These are phyloP conservation scores for Delichon dasypus DNA, from an alignment of 2,797 vertebrate species.

Conservation along the genomic window DNA sequence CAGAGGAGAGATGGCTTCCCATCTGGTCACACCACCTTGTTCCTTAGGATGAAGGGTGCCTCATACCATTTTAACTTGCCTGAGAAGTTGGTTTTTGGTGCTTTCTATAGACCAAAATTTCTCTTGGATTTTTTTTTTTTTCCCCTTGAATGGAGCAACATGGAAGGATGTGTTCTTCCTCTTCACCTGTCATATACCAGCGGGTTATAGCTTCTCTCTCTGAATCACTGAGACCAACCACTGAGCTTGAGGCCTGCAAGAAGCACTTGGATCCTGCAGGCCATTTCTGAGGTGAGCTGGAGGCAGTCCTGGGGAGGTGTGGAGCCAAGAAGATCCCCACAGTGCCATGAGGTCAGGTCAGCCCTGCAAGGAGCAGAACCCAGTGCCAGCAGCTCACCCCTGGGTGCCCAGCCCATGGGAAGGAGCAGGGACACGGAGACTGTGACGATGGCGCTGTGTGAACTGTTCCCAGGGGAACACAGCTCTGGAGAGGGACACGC, in stretches of 20 bases:
- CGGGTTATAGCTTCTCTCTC: constrained; percentile 63
- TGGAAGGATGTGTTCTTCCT: constrained; percentile 35
- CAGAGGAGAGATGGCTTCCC: constrained; percentile 14
- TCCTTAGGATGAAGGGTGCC: constrained; percentile 56
- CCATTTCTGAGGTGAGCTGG: constrained; percentile 70
- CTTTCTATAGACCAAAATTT: background rate
- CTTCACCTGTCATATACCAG: constrained; percentile 23
- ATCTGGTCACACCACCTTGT: background rate
- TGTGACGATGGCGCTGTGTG: constrained; percentile 50
- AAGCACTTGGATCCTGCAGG: constrained; percentile 59
- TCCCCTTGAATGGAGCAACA: constrained; percentile 56
- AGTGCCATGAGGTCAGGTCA: constrained; percentile 63
- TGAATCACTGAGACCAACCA: constrained; percentile 79
- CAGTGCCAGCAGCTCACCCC: background rate
- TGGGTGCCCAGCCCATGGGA: constrained; percentile 24
- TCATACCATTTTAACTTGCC: constrained; percentile 63
- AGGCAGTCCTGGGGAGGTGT: constrained; percentile 37
- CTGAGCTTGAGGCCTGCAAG: constrained; percentile 63
- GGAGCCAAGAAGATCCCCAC: constrained; percentile 42
- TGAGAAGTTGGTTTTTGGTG: constrained; percentile 33
- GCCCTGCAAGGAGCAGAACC: constrained; percentile 43
- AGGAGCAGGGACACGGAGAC: constrained; percentile 7
- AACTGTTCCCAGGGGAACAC: constrained; percentile 1
- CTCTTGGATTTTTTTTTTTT: background rate
- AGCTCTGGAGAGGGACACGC: constrained; percentile 24